Conservation (phyloP, 1,140 invertebrate genomes). For the Gerris buenoi region DNA sequence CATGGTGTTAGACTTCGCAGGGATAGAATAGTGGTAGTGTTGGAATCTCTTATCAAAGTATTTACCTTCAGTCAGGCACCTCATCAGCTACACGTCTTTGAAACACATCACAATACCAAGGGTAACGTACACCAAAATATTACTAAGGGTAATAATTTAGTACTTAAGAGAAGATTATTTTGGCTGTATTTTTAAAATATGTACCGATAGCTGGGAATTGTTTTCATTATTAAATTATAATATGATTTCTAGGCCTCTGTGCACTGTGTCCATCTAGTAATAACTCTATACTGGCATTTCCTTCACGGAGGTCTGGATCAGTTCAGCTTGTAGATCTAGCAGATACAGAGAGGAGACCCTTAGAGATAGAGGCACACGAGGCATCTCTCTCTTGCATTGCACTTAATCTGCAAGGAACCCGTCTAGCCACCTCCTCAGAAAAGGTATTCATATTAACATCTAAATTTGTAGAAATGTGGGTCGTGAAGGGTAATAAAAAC, state of each 20-base stretch:
- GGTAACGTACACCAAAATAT: constrained; percentile 29
- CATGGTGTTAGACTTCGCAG: constrained; percentile 75
- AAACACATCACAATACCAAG: constrained; percentile 83
- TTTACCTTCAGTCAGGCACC: constrained; percentile 95
- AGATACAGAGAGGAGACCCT: constrained; percentile 66
- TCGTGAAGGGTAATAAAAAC: too few relatives aligned
- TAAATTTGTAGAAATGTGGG: too few relatives aligned
- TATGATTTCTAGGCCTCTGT: constrained; percentile 74
- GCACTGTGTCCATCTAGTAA: constrained; percentile 92
- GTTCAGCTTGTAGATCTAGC: constrained; percentile 78
- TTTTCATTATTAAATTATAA: too few relatives aligned
- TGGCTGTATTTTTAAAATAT: too few relatives aligned
- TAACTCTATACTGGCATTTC: constrained; percentile 89
- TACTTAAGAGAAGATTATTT: too few relatives aligned
- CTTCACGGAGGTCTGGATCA: constrained; percentile 73
- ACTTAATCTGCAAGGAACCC: constrained; percentile 73
- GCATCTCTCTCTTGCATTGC: constrained; percentile 78
- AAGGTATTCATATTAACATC: too few relatives aligned
- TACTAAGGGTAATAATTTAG: too few relatives aligned
- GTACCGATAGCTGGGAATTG: too few relatives aligned
- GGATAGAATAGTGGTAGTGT: constrained; percentile 89
- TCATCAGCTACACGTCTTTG: constrained; percentile 88
- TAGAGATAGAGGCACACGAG: constrained; percentile 82
- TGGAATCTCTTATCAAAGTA: constrained; percentile 92
- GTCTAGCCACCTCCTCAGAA: constrained; percentile 84